Base-by-base conservation (phyloP, 2,797 vertebrate genomes). In the Xiphophorus birchmanni region DNA sequence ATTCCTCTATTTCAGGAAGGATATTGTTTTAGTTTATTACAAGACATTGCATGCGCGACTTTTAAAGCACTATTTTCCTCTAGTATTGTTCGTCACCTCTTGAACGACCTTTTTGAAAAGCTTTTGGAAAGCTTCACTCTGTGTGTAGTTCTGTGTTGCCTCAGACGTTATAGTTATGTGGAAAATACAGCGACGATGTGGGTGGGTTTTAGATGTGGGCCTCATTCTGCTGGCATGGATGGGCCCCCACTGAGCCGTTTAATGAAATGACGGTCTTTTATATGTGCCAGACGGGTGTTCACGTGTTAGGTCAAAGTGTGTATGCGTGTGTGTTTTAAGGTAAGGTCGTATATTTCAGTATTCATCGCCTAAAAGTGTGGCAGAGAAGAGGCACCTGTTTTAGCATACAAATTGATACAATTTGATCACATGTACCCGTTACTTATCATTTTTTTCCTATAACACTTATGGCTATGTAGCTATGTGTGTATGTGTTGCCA, bases 21-120 rank as follows among this genome's bases (percentile, higher is more conserved):
- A 95, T 95, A 83, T 82, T 85, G 83, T 87, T 88, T 85, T 80
- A 44, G 18, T 90, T 82, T 82, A 80, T 78, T 80, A 75, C n/a
- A 75, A 45, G 81, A 79, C 13, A 58, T 88, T 95, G 80, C 93
- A 92, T 94, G 93, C 95, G 71, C 95, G 95, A 95, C 95, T 95
- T 95, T 94, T 94, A 95, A 67, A 72, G 93, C 90, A 92, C 96
- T 96, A 89, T 83, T 92, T 91, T 96, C 96, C 95, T 94, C 95
- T 95, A 94, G 95, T 96, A 95, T 96, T 95, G 95, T 87, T 84
- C 83, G 79, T 91, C 89, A 87, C 93, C 97, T 98, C 97, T 97
- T 97, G 96, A 97, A 97, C 96, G 96, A 97, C 96, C 95, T 60
- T 69, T 83, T 89, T 17, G 44, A 52, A 87, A 90, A 91, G 90